A percentile compares a stretch with the other conserved stretches of the same genome.
Conservation (phyloP, 2,888 invertebrate genomes). For the Rapana venosa region DNA sequence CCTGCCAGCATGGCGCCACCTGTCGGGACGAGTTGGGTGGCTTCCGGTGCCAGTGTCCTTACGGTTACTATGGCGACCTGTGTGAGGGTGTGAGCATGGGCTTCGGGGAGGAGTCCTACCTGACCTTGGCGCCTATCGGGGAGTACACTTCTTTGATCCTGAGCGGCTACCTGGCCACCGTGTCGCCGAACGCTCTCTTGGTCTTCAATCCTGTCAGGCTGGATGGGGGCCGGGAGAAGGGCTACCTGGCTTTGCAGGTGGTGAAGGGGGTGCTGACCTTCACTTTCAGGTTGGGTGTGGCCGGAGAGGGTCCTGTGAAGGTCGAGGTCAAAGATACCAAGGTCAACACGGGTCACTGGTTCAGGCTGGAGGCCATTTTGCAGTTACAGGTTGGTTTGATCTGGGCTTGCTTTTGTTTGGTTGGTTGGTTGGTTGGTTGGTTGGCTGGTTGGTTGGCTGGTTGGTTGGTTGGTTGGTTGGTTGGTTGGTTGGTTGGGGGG, state of each 20-base stretch:
- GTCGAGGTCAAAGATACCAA: slow-evolving; percentile 86
- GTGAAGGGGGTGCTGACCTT: slow-evolving; percentile 90
- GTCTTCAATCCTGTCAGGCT: slow-evolving; percentile 90
- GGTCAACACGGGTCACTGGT: slow-evolving; percentile 83
- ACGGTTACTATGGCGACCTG: slow-evolving; percentile 90
- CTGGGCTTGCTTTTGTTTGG: background rate
- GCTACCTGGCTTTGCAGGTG: slow-evolving; percentile 94
- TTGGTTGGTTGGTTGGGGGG: too few relatives aligned
- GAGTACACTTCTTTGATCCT: slow-evolving; percentile 92
- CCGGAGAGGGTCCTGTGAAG: background rate
- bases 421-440: background rate
- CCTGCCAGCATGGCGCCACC: slow-evolving; percentile 67
- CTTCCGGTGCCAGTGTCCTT: slow-evolving; percentile 88
- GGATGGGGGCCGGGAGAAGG: slow-evolving; percentile 82
- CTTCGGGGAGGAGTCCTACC: slow-evolving; percentile 91
- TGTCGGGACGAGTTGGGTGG: slow-evolving; percentile 82
- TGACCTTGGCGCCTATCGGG: slow-evolving; percentile 91
- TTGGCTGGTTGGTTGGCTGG: slow-evolving; percentile 58
- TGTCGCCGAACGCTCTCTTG: slow-evolving; percentile 90
- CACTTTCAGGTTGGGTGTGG: slow-evolving; percentile 82
- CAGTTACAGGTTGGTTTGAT: slow-evolving; percentile 63
- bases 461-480: too few relatives aligned
- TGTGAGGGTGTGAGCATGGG: slow-evolving; percentile 94
- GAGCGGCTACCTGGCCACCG: slow-evolving; percentile 91
- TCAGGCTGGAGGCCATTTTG: slow-evolving; percentile 84